phyloP scores from a whole-genome alignment of 1,140 invertebrate species.

The Drosophila kohkoa region DNA sequence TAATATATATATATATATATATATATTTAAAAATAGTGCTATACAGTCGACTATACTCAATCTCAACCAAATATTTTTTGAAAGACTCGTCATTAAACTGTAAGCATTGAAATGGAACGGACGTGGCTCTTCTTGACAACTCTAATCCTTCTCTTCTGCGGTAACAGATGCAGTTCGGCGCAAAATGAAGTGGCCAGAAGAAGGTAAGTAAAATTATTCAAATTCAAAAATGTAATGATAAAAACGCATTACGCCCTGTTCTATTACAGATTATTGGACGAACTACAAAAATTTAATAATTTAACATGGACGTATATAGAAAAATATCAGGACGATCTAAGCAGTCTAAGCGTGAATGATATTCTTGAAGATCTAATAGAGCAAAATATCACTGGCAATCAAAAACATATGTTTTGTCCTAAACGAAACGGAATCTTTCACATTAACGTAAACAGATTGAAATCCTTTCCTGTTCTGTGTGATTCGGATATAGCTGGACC shows the following conservation, averaged over 20 bases:
- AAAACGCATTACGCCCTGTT: too few species aligned
- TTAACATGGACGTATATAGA: background rate
- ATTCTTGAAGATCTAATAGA: background rate
- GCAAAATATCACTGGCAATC: background rate
- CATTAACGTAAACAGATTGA: background rate
- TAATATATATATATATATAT: too few species aligned
- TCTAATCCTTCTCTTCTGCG: background rate
- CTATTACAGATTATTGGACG: background rate
- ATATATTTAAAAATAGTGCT: too few species aligned
- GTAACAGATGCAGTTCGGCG: background rate
- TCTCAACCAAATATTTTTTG: background rate
- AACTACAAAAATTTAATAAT: background rate
- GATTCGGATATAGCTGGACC: background rate
- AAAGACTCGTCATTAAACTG: background rate
- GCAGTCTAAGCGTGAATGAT: background rate
- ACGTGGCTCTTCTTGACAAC: background rate
- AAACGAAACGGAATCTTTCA: background rate
- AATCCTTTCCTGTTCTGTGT: background rate
- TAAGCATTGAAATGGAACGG: background rate
- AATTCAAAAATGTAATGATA: too few species aligned
- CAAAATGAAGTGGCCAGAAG: background rate
- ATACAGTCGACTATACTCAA: too few species aligned
- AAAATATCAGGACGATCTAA: background rate
- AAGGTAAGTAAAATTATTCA: background rate
- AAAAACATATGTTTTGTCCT: background rate